Evolutionary conservation across 2,113 vertebrate species (phyloP), one percentile per base, ranked within the genome.

Genomic region (Paramisgurnus dabryanus): DNA sequence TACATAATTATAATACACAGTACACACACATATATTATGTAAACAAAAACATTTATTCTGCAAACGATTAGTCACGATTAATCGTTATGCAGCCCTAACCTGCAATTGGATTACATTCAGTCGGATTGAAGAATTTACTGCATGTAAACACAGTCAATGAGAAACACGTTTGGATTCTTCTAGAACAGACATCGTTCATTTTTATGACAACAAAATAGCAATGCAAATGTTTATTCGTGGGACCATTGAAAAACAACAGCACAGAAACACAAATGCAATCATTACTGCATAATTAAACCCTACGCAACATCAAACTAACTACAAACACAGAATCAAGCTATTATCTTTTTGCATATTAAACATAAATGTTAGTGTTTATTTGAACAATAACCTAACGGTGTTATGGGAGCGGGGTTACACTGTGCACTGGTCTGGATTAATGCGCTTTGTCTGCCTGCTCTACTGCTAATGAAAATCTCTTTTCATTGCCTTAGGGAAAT

Each of bases 381-480:
- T 67, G 5, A 68, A 10, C 66, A 68, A n/a, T 41, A 41, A 34
- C 55, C 41, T 12, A 61, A 22, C 12, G 4, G 6, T 60, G 55
- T 74, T 74, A 74, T 4, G 22, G 40, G 40, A 60, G 5, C 10
- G 40, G 18, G 18, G 67, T 1, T 10, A 43, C 40, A 45, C 17
- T 41, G 50, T 40, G 69, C 50, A 41, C 9, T 57, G 15, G 50
- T 72, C 69, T 71, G 50, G 6, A 71, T 71, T 71, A 72, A 57
- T 40, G 8, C 9, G 34, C 15, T 7, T 53, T 11, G 7, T 53
- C 67, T 9, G 10, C 13, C 7, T 39, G 47, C 67, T 69, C 22
- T 50, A 7, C 27, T 9, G 27, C 27, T 40, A 57, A 40, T 34
- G 50, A 55, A 41, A 71, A 55, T n/a, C 27, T 11, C 9, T 18